phyloP scores from a whole-genome alignment of 2,113 vertebrate genomes.

The Potamarius usumacintae region DNA sequence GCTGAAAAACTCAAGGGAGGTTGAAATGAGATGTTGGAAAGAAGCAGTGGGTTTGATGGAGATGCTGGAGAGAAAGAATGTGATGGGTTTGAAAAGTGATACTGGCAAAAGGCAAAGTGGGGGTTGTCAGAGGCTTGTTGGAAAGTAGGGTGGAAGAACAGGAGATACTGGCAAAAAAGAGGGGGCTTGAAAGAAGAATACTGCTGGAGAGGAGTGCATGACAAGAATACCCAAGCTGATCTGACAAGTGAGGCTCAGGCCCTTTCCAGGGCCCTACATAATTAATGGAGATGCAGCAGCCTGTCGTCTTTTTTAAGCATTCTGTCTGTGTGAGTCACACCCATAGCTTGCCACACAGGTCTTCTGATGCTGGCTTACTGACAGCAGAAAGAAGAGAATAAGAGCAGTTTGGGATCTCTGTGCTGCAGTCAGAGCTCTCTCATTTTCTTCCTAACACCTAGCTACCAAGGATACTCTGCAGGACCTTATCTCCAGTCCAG shows the following conservation, averaged over 20 bases:
- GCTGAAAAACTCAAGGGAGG: background rate
- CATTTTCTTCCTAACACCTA: slow-evolving; percentile 14
- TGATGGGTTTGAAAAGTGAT: background rate
- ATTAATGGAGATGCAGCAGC: slow-evolving; percentile 69
- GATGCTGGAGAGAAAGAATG: background rate
- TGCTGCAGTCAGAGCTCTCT: background rate
- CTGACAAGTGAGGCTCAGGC: slow-evolving; percentile 61
- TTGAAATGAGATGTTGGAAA: background rate
- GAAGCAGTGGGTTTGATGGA: background rate
- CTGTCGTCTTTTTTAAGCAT: slow-evolving; percentile 63
- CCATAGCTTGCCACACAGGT: slow-evolving; percentile 20
- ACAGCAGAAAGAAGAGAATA: background rate
- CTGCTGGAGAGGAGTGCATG: slow-evolving; percentile 57
- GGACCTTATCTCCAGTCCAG: background rate
- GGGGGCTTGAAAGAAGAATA: background rate
- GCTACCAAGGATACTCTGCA: background rate
- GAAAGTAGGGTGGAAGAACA: slow-evolving; percentile 16
- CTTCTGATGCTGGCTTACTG: slow-evolving; percentile 11
- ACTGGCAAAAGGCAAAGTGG: background rate
- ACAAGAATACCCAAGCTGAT: slow-evolving; percentile 61
- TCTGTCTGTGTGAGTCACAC: slow-evolving; percentile 37
- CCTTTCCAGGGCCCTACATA: slow-evolving; percentile 68
- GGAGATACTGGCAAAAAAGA: background rate
- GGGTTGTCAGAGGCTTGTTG: slow-evolving; percentile 10
- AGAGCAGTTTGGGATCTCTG: background rate